A percentile compares a stretch with the other conserved stretches of the same genome.
These are phyloP conservation scores for Chelon labrosus DNA, from an alignment of 2,797 vertebrate species.

Conservation along the genomic window DNA sequence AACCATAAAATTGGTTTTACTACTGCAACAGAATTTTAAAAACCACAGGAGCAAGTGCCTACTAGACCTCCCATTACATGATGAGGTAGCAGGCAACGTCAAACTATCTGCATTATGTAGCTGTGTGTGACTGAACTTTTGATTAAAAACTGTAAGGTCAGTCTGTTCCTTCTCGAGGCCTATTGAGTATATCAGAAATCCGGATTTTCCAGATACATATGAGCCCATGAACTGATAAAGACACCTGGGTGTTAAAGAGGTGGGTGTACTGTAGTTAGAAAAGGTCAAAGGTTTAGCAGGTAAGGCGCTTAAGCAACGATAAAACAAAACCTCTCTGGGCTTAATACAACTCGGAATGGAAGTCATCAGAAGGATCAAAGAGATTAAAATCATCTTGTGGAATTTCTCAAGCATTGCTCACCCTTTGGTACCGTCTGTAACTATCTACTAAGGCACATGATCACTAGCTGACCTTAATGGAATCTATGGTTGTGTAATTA, in stretches of 20 bases:
- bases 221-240: slow-evolving; percentile 56
- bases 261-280: slow-evolving; percentile 44
- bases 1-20: slow-evolving; percentile 32
- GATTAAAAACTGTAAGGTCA: slow-evolving; percentile 52
- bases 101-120: slow-evolving; percentile 34
- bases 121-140: slow-evolving; percentile 47
- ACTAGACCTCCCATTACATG: background rate
- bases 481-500: slow-evolving; percentile 13
- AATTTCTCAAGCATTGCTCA: slow-evolving; percentile 29
- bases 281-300: slow-evolving; percentile 62
- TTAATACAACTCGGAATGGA: slow-evolving; percentile 44
- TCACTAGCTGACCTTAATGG: background rate
- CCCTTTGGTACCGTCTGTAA: background rate
- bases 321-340: slow-evolving; percentile 64
- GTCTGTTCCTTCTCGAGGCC: slow-evolving; percentile 25
- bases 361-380: slow-evolving; percentile 49
- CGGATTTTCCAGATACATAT: slow-evolving; percentile 44
- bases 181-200: slow-evolving; percentile 51
- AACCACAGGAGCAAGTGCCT: background rate
- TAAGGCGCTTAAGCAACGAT: slow-evolving; percentile 69
- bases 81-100: slow-evolving; percentile 28
- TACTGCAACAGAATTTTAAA: slow-evolving; percentile 20
- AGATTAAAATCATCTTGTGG: slow-evolving; percentile 28
- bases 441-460: background rate
- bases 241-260: slow-evolving; percentile 45